Percentiles rank a stretch among this genome's conserved stretches.
Conservation (phyloP, 2,888 invertebrate species). For the Andrena marginata region DNA sequence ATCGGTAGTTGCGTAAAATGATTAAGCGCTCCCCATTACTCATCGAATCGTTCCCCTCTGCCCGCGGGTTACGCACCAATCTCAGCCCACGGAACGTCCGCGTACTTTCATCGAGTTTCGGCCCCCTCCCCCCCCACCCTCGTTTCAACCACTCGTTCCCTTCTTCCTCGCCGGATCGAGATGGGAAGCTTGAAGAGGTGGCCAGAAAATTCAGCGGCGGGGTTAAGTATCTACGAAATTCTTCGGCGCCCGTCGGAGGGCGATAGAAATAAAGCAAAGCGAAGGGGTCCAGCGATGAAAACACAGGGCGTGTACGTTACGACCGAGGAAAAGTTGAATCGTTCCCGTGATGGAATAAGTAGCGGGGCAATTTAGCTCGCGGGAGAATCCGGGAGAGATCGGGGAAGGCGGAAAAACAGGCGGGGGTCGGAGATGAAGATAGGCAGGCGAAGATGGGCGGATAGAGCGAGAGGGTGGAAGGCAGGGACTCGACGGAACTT, state of each 20-base stretch:
- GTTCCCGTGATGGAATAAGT: conserved; percentile 66
- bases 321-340: conserved; percentile 56
- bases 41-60: conserved; percentile 41
- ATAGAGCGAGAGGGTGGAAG: neutral
- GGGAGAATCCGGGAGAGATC: conserved; percentile 23
- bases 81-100: conserved; percentile 35
- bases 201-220: neutral
- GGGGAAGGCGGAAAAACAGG: conserved; percentile 8
- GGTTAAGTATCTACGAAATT: neutral
- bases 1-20: conserved; percentile 62
- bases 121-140: too few relatives aligned
- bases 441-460: conserved; percentile 27
- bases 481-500: conserved; percentile 70
- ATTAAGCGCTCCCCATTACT: conserved; percentile 56
- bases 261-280: neutral
- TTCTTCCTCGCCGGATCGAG: conserved; percentile 25
- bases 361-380: conserved; percentile 61
- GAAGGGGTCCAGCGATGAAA: neutral
- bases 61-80: conserved; percentile 20
- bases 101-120: conserved; percentile 48
- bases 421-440: conserved; percentile 20
- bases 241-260: neutral
- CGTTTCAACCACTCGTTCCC: conserved; percentile 15
- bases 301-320: neutral
- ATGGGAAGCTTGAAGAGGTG: conserved; percentile 5